phyloP scores from a whole-genome alignment of 2,888 invertebrate genomes.

The Cryptus viduatorius region DNA sequence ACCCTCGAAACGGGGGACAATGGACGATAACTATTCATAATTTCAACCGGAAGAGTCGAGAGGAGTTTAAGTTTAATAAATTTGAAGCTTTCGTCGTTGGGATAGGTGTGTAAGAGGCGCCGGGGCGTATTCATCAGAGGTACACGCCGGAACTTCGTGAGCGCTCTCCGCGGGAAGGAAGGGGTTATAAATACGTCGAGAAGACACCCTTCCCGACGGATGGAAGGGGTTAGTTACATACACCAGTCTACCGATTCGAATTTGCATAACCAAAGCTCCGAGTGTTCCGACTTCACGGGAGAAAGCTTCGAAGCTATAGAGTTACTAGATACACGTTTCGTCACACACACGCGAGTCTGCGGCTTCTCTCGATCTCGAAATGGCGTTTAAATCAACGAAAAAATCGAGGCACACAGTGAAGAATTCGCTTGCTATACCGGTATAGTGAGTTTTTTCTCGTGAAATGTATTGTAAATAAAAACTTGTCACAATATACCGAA shows the following conservation, averaged over 20 bases:
- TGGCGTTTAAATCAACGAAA: neutral
- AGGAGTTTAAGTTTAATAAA: conserved; percentile 66
- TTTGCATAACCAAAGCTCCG: conserved; percentile 83
- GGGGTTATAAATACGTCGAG: conserved; percentile 83
- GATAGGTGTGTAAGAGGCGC: conserved; percentile 15
- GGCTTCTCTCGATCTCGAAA: conserved; percentile 27
- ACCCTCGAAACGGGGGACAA: conserved; percentile 48
- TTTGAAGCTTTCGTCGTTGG: conserved; percentile 40
- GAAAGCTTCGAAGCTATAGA: conserved; percentile 43
- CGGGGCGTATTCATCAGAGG: conserved; percentile 74
- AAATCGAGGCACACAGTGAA: neutral
- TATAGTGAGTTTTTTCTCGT: too few relatives aligned
- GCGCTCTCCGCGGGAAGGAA: conserved; percentile 75
- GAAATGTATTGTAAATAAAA: too few relatives aligned
- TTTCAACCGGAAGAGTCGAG: conserved; percentile 60
- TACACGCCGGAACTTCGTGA: conserved; percentile 72
- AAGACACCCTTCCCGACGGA: conserved; percentile 76
- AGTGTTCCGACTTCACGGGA: conserved; percentile 40
- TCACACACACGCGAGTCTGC: conserved; percentile 36
- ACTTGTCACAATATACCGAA: too few relatives aligned
- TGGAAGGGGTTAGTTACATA: conserved; percentile 78
- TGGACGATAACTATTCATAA: conserved; percentile 66
- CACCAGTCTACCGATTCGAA: conserved; percentile 74
- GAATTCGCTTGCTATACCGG: too few relatives aligned
- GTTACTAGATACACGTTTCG: conserved; percentile 46